phyloP scores from a whole-genome alignment of 2,113 vertebrate genomes.

The Thalassarche chlororhynchos region DNA sequence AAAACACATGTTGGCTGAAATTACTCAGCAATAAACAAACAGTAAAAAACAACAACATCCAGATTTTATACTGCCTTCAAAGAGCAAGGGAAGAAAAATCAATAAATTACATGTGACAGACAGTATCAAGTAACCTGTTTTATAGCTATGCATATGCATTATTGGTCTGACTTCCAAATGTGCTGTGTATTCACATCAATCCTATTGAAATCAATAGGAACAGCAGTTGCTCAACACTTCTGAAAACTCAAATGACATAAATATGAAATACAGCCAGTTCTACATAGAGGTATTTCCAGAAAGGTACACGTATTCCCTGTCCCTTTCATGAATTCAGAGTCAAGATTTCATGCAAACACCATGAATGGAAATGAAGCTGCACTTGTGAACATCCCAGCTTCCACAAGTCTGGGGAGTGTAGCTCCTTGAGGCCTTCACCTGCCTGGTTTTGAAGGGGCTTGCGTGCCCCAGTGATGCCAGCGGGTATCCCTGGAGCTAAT shows the following conservation, averaged over 20 bases:
- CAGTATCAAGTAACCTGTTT: constrained; percentile 38
- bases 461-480: background rate
- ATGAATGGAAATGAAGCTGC: background rate
- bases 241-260: background rate
- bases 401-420: background rate
- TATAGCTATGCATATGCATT: background rate
- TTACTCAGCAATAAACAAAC: constrained; percentile 61
- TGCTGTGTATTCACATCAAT: background rate
- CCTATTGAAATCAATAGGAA: background rate
- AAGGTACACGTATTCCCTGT: background rate
- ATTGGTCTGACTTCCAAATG: background rate
- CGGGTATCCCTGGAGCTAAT: background rate
- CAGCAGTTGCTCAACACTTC: background rate
- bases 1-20: constrained; percentile 56
- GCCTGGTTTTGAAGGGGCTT: background rate
- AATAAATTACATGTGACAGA: constrained; percentile 34
- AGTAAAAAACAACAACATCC: constrained; percentile 49
- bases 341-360: background rate
- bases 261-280: background rate
- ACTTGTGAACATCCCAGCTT: background rate
- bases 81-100: constrained; percentile 12
- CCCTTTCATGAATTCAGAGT: background rate
- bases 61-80: constrained; percentile 53
- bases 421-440: background rate
- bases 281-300: background rate